Percentiles rank a stretch among this genome's conserved stretches.
These are phyloP conservation scores for Parnassius glacialis DNA, from an alignment of 2,888 invertebrate species.

Conservation along the genomic window DNA sequence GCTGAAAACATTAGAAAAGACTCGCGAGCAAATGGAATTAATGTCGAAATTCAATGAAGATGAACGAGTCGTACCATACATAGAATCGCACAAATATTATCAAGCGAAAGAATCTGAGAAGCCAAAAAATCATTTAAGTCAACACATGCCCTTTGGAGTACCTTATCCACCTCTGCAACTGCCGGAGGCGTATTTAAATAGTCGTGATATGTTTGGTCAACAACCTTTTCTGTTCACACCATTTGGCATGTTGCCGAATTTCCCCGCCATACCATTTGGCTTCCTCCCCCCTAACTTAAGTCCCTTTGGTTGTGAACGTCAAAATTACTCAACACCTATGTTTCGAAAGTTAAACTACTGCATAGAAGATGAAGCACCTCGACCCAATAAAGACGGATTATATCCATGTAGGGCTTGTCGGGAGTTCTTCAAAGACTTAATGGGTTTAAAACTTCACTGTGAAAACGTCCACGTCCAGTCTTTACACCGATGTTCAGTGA, in stretches of 20 bases:
- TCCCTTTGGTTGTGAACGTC: constrained; percentile 62
- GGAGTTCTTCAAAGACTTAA: constrained; percentile 82
- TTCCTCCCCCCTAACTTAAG: constrained; percentile 69
- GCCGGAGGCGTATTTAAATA: constrained; percentile 64
- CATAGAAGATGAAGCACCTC: constrained; percentile 84
- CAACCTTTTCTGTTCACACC: constrained; percentile 74
- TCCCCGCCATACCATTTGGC: constrained; percentile 70
- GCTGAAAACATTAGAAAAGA: constrained; percentile 76
- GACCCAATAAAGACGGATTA: constrained; percentile 83
- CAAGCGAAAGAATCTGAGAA: constrained; percentile 65
- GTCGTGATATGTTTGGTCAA: constrained; percentile 67
- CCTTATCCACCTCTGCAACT: constrained; percentile 63
- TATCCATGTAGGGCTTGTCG: constrained; percentile 87
- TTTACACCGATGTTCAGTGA: constrained; percentile 87
- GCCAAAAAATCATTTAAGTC: constrained; percentile 52
- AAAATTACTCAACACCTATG: constrained; percentile 60
- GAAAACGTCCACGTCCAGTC: constrained; percentile 85
- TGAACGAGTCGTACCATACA: constrained; percentile 80
- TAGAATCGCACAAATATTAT: constrained; percentile 76
- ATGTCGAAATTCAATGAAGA: constrained; percentile 89
- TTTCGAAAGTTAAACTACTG: constrained; percentile 78
- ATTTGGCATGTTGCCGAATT: constrained; percentile 74
- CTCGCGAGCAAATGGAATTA: constrained; percentile 88
- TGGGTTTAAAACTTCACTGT: constrained; percentile 86
- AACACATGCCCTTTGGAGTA: constrained; percentile 53